Conservation (phyloP, 2,888 invertebrate species). For the Celastrina argiolus region DNA sequence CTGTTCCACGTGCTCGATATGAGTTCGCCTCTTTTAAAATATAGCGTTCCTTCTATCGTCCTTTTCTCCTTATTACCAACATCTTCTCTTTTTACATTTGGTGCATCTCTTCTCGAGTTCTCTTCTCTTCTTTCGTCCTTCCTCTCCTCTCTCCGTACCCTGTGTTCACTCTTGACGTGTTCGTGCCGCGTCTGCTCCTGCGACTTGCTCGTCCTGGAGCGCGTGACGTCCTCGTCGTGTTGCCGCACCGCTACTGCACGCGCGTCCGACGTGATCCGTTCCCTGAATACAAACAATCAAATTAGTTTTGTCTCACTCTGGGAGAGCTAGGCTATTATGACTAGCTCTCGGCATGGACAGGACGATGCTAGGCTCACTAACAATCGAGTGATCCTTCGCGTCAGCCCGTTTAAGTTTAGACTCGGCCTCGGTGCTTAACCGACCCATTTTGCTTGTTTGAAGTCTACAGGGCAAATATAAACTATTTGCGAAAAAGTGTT, state of each 20-base stretch:
- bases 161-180: conserved; percentile 25
- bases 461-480: too few relatives aligned
- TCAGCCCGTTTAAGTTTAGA: too few relatives aligned
- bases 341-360: neutral
- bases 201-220: conserved; percentile 47
- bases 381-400: too few relatives aligned
- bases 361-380: too few relatives aligned
- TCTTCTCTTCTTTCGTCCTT: conserved; percentile 36
- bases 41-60: conserved; percentile 67
- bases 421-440: too few relatives aligned
- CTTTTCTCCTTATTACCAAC: conserved; percentile 40
- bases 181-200: conserved; percentile 36
- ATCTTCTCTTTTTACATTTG: conserved; percentile 72
- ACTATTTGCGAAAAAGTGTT: too few relatives aligned
- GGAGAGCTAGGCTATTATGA: neutral
- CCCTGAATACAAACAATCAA: conserved; percentile 68
- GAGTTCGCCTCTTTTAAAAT: conserved; percentile 85
- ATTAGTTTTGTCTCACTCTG: neutral
- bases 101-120: conserved; percentile 37
- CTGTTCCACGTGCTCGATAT: conserved; percentile 85
- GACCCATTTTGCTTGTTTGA: too few relatives aligned
- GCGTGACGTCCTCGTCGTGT: conserved; percentile 75
- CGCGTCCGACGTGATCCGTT: conserved; percentile 70
- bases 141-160: conserved; percentile 30
- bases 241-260: conserved; percentile 60